These are phyloP conservation scores for Andrena cerasifolii DNA, from an alignment of 1,140 invertebrate species.

Conservation along the genomic window DNA sequence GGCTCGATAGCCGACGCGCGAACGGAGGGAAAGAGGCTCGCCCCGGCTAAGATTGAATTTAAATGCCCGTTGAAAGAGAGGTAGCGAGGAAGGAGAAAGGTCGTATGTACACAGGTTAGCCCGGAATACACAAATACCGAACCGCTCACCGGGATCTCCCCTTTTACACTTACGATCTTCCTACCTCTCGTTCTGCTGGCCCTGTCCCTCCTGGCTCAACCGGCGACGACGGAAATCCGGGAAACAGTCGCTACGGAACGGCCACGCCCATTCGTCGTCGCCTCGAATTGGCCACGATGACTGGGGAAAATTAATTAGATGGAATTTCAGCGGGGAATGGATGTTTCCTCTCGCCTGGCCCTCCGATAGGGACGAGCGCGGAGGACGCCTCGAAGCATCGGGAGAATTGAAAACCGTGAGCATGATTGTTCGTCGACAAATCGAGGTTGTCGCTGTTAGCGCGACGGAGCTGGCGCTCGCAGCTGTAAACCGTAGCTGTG, in stretches of 20 bases:
- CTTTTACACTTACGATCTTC: conserved; percentile 6
- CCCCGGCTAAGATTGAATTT: conserved; percentile 36
- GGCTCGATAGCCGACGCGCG: conserved; percentile 3
- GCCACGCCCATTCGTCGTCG: conserved; percentile 76
- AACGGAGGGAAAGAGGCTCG: conserved; percentile 9
- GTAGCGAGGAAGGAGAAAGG: background rate
- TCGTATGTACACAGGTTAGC: conserved; percentile 31
- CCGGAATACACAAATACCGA: conserved; percentile 10
- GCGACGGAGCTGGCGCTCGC: too few relatives aligned
- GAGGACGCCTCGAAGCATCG: background rate
- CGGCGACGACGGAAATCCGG: conserved; percentile 42
- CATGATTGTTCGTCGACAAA: too few relatives aligned
- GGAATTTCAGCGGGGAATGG: conserved; percentile 59
- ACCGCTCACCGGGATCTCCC: background rate
- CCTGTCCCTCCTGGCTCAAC: background rate
- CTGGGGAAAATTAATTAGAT: conserved; percentile 75
- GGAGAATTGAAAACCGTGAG: too few relatives aligned
- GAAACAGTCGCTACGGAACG: conserved; percentile 47
- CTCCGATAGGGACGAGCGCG: too few relatives aligned
- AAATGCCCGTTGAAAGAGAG: conserved; percentile 19
- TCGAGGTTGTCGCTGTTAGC: too few relatives aligned
- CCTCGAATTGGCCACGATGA: conserved; percentile 68
- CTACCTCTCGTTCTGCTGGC: background rate
- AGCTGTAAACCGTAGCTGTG: too few relatives aligned
- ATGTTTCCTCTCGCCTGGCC: conserved; percentile 20